Evolutionary conservation across 1,140 invertebrate genomes (phyloP), one percentile per base, ranked within the genome.

Genomic region (Galleria mellonella): DNA sequence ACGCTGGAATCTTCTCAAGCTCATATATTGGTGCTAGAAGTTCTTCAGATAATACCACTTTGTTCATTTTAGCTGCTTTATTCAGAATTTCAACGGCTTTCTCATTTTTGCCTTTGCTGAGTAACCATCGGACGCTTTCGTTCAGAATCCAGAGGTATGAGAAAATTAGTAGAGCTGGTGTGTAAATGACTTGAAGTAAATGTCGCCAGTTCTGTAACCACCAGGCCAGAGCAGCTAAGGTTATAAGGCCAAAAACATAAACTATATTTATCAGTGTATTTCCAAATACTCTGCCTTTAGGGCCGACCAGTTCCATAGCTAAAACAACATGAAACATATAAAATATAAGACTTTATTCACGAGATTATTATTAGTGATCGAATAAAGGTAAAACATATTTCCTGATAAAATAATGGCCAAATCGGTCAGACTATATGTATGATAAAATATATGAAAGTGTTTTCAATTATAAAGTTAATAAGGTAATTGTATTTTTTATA

Each of bases 301-400:
- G 91, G 0, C 92, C 92, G 0, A 94, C 92, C 51, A 94, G 86
- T 70, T 96, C 94, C 69, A 96, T 89, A 15, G 92, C 94, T 94
- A 74, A 48, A 87, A 88, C 15, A 35, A 44, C 6, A 23, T 23
- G 6, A 23, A 23, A 3, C 17, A 23, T 3, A 23, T 23, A 23
- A 23, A 6, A 23, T 23, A n/a, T 23, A 2, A 3, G 17, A 23
- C 17, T 23, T 3, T 3, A 3, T 23, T 3, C 17, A 23, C 2
- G 17, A 23, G 2, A 23, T 23, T 23, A 6, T 23, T 23, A 3
- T 6, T 23, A 23, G n/a, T n/a, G n/a, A n/a, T n/a, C n/a, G n/a
- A n/a, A n/a, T n/a, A n/a, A n/a, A n/a, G n/a, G n/a, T n/a, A n/a
- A n/a, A n/a, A n/a, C n/a, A n/a, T n/a, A n/a, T n/a, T n/a, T n/a